These are phyloP conservation scores for Hanleya hanleyi DNA, from an alignment of 2,888 invertebrate genomes.

Conservation along the genomic window DNA sequence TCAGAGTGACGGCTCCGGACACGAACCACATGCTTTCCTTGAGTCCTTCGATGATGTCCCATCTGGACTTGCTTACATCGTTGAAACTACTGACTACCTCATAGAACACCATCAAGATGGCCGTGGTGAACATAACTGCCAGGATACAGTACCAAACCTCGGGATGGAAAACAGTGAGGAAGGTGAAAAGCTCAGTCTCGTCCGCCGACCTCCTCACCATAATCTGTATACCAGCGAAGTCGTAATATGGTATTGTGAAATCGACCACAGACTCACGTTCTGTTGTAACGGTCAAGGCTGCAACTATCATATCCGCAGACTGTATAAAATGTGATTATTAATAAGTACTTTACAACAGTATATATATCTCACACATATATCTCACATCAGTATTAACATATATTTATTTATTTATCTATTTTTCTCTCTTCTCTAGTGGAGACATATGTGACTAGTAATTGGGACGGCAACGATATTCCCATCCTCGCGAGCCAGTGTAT, in stretches of 20 bases:
- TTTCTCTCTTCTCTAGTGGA: too few relatives aligned
- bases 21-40: conserved; percentile 97
- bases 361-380: too few relatives aligned
- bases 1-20: conserved; percentile 92
- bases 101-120: conserved; percentile 89
- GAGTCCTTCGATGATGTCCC: conserved; percentile 89
- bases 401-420: too few relatives aligned
- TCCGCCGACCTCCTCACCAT: conserved; percentile 88
- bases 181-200: conserved; percentile 90
- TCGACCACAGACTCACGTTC: conserved; percentile 92
- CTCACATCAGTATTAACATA: too few relatives aligned
- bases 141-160: conserved; percentile 89
- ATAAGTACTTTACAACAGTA: not conserved
- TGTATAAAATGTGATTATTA: conserved; percentile 65
- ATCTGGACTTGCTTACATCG: conserved; percentile 85
- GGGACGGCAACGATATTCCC: too few relatives aligned
- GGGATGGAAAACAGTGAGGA: conserved; percentile 90
- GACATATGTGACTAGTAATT: too few relatives aligned
- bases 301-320: conserved; percentile 88
- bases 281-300: conserved; percentile 91
- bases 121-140: conserved; percentile 86
- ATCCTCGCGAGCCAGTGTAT: too few relatives aligned
- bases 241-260: conserved; percentile 92
- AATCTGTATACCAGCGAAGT: conserved; percentile 92
- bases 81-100: conserved; percentile 86